Percentiles rank a stretch among this genome's conserved stretches.
phyloP scores from a whole-genome alignment of 2,797 vertebrate species.

The Coilia nasus region DNA sequence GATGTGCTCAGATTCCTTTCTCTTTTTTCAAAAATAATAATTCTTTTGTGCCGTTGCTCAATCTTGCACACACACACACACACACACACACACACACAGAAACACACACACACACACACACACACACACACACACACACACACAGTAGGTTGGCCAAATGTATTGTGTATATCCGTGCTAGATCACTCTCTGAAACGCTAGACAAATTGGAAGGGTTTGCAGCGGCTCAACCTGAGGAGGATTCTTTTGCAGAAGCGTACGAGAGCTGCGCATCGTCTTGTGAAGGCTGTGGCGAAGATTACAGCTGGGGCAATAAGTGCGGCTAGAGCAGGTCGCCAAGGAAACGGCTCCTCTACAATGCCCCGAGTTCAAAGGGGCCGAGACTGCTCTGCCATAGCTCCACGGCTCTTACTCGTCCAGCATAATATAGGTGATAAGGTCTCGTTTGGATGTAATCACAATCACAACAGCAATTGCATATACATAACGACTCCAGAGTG shows the following conservation, averaged over 20 bases:
- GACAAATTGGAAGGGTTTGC: constrained; percentile 33
- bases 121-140: constrained; percentile 17
- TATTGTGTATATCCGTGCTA: constrained; percentile 29
- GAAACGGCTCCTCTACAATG: constrained; percentile 55
- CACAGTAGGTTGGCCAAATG: constrained; percentile 45
- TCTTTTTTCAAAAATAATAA: neutral
- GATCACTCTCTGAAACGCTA: constrained; percentile 27
- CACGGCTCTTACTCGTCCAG: neutral
- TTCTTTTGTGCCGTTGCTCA: constrained; percentile 26
- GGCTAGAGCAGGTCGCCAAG: constrained; percentile 62
- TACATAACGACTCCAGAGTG: neutral
- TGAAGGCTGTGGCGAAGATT: constrained; percentile 48
- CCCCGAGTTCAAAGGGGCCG: constrained; percentile 32
- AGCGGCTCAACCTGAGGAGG: constrained; percentile 38
- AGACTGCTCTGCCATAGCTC: constrained; percentile 44
- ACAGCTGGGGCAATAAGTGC: constrained; percentile 51
- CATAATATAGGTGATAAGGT: neutral
- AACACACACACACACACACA: neutral
- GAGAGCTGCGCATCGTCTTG: neutral
- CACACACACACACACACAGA: no score
- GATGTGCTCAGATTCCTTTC: constrained; percentile 46
- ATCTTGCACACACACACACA: neutral
- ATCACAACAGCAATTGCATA: neutral
- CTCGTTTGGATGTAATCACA: neutral
- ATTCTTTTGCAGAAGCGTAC: neutral